Evolutionary conservation across 1,140 invertebrate species (phyloP).

Genomic region (Ectropis grisescens): DNA sequence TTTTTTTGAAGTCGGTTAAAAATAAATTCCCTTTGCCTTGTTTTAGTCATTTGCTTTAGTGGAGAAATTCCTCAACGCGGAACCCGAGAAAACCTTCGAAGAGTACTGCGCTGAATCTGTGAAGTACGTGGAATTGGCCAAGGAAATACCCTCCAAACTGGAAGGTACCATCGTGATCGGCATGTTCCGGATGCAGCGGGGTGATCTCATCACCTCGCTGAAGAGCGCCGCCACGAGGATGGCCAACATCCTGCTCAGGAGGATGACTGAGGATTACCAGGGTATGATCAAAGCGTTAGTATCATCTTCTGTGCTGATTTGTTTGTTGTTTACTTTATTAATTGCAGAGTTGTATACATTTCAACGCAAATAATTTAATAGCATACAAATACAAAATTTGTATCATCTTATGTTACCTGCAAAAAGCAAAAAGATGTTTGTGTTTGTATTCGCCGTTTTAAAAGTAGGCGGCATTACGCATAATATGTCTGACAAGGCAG

Average conservation of each 20-base stretch:
- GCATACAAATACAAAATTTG: no score
- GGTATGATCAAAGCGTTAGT: conserved; percentile 81
- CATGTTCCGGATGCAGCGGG: conserved; percentile 88
- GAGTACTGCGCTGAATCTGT: conserved; percentile 76
- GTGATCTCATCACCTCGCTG: conserved; percentile 82
- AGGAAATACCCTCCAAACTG: conserved; percentile 75
- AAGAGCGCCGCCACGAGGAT: conserved; percentile 77
- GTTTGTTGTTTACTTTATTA: no score
- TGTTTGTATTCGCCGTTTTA: no score
- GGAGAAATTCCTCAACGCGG: conserved; percentile 76
- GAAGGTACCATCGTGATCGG: conserved; percentile 81
- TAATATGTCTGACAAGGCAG: no score
- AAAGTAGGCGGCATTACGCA: no score
- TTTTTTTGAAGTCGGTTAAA: no score
- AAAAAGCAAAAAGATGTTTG: no score
- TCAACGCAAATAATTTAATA: no score
- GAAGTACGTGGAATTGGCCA: conserved; percentile 75
- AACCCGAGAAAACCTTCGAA: conserved; percentile 75
- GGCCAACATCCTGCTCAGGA: conserved; percentile 77
- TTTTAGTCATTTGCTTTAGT: no score
- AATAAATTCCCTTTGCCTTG: no score
- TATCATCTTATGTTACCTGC: no score
- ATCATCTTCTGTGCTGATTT: neutral
- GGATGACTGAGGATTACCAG: conserved; percentile 87
- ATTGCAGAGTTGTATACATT: no score